These are phyloP conservation scores for Coregonus clupeaformis DNA, from an alignment of 2,113 vertebrate genomes.

Conservation along the genomic window DNA sequence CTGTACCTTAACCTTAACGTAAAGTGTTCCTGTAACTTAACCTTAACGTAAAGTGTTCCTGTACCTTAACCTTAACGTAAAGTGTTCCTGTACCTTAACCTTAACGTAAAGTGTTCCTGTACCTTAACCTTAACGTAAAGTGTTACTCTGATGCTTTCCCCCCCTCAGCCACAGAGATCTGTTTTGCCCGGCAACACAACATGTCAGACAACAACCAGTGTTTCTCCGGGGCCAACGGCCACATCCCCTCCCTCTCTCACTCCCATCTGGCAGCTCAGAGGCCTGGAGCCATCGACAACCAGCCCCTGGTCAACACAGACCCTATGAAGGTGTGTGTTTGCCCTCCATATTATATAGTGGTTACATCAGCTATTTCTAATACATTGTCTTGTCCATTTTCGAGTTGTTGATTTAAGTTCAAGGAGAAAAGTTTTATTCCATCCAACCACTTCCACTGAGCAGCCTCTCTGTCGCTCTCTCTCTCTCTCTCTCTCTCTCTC, in stretches of 20 bases:
- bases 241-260: conserved; percentile 73
- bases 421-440: too few species aligned
- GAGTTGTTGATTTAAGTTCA: too few species aligned
- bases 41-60: too few species aligned
- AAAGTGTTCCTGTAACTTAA: too few species aligned
- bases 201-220: conserved; percentile 92
- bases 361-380: too few species aligned
- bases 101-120: too few species aligned
- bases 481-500: not conserved
- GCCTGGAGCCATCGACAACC: conserved; percentile 97
- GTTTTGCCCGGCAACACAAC: conserved; percentile 89
- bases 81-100: too few species aligned
- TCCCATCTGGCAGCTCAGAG: conserved; percentile 80
- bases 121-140: too few species aligned
- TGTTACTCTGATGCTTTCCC: not conserved
- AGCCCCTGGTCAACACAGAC: conserved; percentile 89
- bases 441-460: too few species aligned
- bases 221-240: conserved; percentile 85
- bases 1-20: too few species aligned
- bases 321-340: conserved; percentile 73
- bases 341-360: not conserved
- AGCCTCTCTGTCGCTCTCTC: not conserved
- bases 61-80: too few species aligned
- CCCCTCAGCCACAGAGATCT: conserved; percentile 81
- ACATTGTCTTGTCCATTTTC: too few species aligned